These are phyloP conservation scores for Nemoura dubitans DNA, from an alignment of 2,888 invertebrate species.

Conservation along the genomic window DNA sequence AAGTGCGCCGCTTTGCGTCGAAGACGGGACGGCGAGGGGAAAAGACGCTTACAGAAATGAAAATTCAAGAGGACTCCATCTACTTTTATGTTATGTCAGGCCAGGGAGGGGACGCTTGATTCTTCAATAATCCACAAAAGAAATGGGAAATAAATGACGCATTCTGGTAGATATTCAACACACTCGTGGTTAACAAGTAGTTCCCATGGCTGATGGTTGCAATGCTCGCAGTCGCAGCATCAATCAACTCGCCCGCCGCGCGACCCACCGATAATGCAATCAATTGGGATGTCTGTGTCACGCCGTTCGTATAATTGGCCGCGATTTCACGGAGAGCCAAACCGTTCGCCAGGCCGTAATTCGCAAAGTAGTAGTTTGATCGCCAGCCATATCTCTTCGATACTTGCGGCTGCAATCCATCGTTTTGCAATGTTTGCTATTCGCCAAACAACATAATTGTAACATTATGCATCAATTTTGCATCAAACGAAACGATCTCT, in stretches of 20 bases:
- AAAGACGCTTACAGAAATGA: not conserved
- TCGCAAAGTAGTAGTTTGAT: too few relatives aligned
- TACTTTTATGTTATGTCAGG: not conserved
- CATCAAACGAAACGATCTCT: not conserved
- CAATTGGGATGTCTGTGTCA: slow-evolving; percentile 25
- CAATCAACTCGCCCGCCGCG: not conserved
- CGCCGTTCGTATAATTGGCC: slow-evolving; percentile 14
- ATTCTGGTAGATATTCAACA: not conserved
- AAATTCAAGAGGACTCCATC: not conserved
- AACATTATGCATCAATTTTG: not conserved
- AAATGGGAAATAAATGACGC: not conserved
- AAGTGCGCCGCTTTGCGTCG: slow-evolving; percentile 16
- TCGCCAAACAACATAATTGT: not conserved
- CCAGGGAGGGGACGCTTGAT: not conserved
- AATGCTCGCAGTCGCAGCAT: not conserved
- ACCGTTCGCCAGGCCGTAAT: not conserved
- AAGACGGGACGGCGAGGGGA: not conserved
- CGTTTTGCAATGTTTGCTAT: not conserved
- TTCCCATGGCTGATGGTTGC: not conserved
- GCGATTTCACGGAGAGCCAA: not conserved
- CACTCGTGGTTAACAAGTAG: not conserved
- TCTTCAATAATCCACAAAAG: not conserved
- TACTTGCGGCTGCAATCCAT: not conserved
- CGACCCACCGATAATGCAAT: not conserved
- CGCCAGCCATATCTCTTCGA: too few relatives aligned